phyloP scores from a whole-genome alignment of 2,888 invertebrate genomes.

The Drosophila melanosoma region DNA sequence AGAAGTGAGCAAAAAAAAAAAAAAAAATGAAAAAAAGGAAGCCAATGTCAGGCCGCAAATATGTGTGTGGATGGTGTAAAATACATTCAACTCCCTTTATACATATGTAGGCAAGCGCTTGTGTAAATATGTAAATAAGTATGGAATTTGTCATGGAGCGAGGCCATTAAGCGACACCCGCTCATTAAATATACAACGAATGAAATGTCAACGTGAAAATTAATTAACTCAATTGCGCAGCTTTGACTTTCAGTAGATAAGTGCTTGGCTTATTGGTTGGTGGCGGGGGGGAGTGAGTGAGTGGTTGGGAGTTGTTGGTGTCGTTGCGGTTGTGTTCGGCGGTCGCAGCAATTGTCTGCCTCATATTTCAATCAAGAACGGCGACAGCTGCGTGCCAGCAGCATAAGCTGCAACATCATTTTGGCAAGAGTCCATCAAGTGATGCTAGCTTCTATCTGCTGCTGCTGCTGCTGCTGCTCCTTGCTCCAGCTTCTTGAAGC shows the following conservation, averaged over 20 bases:
- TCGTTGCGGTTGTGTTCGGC: conserved; percentile 28
- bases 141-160: conserved; percentile 28
- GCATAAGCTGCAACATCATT: conserved; percentile 80
- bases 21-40: neutral
- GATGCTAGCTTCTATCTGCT: conserved; percentile 14
- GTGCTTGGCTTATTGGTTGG: neutral
- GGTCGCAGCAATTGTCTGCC: conserved; percentile 48
- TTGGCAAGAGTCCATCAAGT: conserved; percentile 80
- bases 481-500: conserved; percentile 22
- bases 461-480: conserved; percentile 5
- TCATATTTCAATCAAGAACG: conserved; percentile 79
- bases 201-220: conserved; percentile 80
- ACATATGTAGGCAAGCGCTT: neutral
- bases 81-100: conserved; percentile 28
- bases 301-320: neutral
- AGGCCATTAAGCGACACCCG: conserved; percentile 55
- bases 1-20: neutral
- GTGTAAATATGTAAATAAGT: conserved; percentile 32
- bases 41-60: conserved; percentile 27
- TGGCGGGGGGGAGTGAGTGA: neutral
- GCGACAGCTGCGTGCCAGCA: conserved; percentile 76
- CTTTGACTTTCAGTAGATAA: conserved; percentile 51
- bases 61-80: conserved; percentile 43
- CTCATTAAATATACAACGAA: conserved; percentile 77
- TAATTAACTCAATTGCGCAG: conserved; percentile 75